Conservation (phyloP, 1,140 invertebrate species). For the Pantala flavescens region DNA sequence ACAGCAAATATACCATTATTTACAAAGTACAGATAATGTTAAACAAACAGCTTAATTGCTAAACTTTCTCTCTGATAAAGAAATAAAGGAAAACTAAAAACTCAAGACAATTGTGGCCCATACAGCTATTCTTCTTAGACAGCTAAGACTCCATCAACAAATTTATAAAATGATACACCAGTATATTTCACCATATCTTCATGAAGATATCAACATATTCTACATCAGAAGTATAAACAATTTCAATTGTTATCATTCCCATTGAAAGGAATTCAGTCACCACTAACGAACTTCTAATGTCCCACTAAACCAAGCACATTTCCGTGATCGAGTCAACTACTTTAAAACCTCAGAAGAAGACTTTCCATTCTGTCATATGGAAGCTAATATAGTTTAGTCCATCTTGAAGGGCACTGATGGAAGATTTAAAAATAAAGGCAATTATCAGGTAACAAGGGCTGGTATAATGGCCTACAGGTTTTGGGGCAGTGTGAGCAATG, state of each 20-base stretch:
- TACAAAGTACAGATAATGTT: no score
- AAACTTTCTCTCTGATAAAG: no score
- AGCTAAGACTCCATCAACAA: background rate
- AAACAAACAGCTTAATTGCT: no score
- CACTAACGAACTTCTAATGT: background rate
- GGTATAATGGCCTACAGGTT: background rate
- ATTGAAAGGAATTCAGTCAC: background rate
- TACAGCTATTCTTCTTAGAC: background rate
- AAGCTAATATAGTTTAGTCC: background rate
- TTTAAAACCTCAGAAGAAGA: background rate
- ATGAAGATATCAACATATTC: background rate
- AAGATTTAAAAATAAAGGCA: background rate
- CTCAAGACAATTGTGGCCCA: background rate
- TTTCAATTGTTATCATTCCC: background rate
- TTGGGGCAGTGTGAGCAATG: background rate
- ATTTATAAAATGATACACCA: no score
- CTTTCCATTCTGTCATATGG: background rate
- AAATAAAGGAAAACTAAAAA: no score
- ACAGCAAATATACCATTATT: background rate
- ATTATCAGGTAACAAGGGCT: slow-evolving; percentile 6
- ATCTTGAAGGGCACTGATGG: background rate
- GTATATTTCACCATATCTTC: no score
- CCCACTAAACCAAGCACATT: slow-evolving; percentile 7
- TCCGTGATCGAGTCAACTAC: background rate
- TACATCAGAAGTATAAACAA: background rate